Conservation (phyloP, 2,888 invertebrate species). For the Pediacus dermestoides region DNA sequence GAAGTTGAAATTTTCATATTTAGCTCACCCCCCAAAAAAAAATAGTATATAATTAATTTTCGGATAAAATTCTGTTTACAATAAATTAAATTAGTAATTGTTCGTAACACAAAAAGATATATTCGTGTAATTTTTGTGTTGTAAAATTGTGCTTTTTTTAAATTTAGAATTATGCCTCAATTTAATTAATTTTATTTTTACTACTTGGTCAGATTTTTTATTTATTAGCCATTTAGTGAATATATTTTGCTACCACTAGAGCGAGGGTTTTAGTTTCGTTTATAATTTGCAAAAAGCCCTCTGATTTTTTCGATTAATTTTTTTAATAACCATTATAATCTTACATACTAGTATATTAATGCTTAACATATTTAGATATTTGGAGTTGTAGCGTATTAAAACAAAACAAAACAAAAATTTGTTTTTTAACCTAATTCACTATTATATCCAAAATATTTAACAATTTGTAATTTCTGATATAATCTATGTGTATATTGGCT, state of each 20-base stretch:
- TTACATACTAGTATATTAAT: constrained; percentile 35
- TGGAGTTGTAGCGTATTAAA: constrained; percentile 34
- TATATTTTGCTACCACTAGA: constrained; percentile 26
- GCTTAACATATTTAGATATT: constrained; percentile 41
- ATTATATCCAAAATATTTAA: constrained; percentile 37
- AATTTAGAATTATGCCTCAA: too few relatives aligned
- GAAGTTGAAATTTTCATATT: too few relatives aligned
- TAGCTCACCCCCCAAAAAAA: too few relatives aligned
- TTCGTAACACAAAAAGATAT: too few relatives aligned
- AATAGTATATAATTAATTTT: too few relatives aligned
- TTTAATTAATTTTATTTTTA: too few relatives aligned
- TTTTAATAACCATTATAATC: constrained; percentile 21
- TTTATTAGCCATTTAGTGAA: constrained; percentile 33
- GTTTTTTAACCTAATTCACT: constrained; percentile 25
- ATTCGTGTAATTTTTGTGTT: too few relatives aligned
- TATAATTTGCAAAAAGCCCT: constrained; percentile 26
- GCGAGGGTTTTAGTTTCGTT: constrained; percentile 23
- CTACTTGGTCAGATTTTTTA: constrained; percentile 20
- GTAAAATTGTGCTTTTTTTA: too few relatives aligned
- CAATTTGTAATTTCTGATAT: constrained; percentile 39
- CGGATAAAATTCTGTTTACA: too few relatives aligned
- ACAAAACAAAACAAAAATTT: too few relatives aligned
- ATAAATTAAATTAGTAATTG: too few relatives aligned
- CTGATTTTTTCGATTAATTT: constrained; percentile 25
- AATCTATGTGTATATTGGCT: constrained; percentile 45